Conservation (phyloP, 1,140 invertebrate species). For the Akabosia matsudoensis region DNA sequence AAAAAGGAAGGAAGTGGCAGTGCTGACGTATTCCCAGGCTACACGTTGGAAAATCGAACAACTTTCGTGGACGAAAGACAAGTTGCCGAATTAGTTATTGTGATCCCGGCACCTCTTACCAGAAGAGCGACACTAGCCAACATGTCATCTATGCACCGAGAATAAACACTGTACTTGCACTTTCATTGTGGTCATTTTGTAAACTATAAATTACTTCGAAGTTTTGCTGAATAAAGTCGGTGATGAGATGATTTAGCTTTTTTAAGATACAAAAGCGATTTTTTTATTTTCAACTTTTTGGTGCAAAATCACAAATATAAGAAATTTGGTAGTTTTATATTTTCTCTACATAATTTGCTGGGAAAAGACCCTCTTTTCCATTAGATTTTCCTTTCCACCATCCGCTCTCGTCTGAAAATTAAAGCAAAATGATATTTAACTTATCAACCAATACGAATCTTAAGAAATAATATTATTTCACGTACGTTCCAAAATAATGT, state of each 20-base stretch:
- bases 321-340: slow-evolving; percentile 48
- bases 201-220: not conserved
- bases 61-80: too few species aligned
- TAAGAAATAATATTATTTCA: not conserved
- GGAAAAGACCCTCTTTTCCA: slow-evolving; percentile 63
- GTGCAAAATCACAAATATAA: not conserved
- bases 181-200: not conserved
- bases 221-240: not conserved
- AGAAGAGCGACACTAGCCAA: too few species aligned
- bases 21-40: too few species aligned
- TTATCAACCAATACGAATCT: slow-evolving; percentile 3
- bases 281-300: not conserved
- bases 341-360: slow-evolving; percentile 66
- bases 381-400: slow-evolving; percentile 66
- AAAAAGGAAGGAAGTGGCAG: too few species aligned
- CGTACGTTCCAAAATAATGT: slow-evolving; percentile 65
- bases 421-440: slow-evolving; percentile 10
- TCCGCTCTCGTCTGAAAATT: slow-evolving; percentile 62
- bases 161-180: not conserved
- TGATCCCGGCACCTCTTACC: too few species aligned
- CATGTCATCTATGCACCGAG: too few species aligned
- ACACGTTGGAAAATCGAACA: too few species aligned
- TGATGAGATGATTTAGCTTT: not conserved
- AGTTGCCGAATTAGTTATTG: too few species aligned
- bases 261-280: not conserved